Evolutionary conservation across 2,888 invertebrate genomes (phyloP), one percentile per base, ranked within the genome.

Genomic region (Dynastes maya): DNA sequence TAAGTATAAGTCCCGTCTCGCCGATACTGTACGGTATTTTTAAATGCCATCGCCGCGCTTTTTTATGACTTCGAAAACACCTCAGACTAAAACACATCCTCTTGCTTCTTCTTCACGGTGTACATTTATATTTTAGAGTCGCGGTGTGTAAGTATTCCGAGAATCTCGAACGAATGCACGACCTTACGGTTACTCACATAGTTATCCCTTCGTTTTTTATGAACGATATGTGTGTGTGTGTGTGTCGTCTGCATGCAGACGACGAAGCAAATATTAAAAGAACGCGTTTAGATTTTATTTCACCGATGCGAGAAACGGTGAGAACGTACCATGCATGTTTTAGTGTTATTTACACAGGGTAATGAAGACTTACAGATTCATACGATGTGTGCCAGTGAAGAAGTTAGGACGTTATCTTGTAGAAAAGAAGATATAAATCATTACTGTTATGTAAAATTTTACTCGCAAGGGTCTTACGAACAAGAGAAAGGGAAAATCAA

Each of bases 21-120:
- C 32, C 16, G 16, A 8, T 65, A 65, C 16, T 65, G 65, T 65
- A 65, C 65, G 65, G 65, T 65, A 65, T 65, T 65, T 65, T 65
- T 65, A 65, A 65, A 65, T 65, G 37, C 65, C 65, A 40, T 55
- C 53, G 16, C 6, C 51, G 27, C 40, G 22, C 63, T 11, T 29
- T 63, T 63, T 63, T 63, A 63, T 29, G 40, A 32, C 16, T 65
- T 65, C 32, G 16, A 45, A 65, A 16, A 65, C 65, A 65, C 16
- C 8, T 11, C 45, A 11, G 45, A 45, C 45, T 45, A 45, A 45
- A 65, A 65, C 65, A 40, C 65, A 65, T 65, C 65, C 16, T 40
- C 65, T 32, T 32, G 32, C 32, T 32, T 32, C 45, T 45, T 11
- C 45, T 45, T 45, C 45, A 45, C 45, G 22, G 8, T 40, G n/a